These are phyloP conservation scores for Cichladusa arquata DNA, from an alignment of 2,113 vertebrate genomes.

Conservation along the genomic window DNA sequence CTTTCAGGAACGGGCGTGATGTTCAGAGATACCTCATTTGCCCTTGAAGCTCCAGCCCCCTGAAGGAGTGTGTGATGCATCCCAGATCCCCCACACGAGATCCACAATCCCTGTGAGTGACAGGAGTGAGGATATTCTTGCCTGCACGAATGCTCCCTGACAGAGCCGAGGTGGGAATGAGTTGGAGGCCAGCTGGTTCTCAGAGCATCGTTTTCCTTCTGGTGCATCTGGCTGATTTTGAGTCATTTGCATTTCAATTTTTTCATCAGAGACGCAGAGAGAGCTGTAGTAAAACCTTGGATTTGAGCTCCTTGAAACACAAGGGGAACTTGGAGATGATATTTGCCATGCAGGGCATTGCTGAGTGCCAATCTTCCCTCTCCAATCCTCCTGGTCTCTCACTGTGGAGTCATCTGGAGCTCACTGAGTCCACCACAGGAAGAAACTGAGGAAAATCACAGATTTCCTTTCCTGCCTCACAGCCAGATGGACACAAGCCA, in stretches of 20 bases:
- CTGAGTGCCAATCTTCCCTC: background rate
- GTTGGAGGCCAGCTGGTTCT: conserved; percentile 19
- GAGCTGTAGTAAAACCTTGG: background rate
- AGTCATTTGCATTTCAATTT: background rate
- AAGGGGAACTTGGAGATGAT: background rate
- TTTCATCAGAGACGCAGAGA: background rate
- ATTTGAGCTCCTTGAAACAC: background rate
- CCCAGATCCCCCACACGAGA: conserved; percentile 38
- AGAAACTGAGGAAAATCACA: conserved; percentile 8
- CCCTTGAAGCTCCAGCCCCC: conserved; percentile 32
- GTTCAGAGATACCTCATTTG: conserved; percentile 36
- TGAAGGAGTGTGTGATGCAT: background rate
- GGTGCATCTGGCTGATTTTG: background rate
- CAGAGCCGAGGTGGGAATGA: conserved; percentile 29
- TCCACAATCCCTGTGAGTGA: background rate
- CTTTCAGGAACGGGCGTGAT: background rate
- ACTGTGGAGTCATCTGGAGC: background rate
- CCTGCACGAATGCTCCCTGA: conserved; percentile 20
- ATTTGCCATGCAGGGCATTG: background rate
- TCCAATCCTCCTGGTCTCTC: background rate
- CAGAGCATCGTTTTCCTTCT: background rate
- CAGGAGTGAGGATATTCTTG: conserved; percentile 35
- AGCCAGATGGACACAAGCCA: conserved; percentile 32
- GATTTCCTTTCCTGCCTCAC: background rate
- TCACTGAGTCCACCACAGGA: background rate